Evolutionary conservation across 1,140 invertebrate species (phyloP), one percentile per base, ranked within the genome.

Genomic region (Streblospio benedicti): DNA sequence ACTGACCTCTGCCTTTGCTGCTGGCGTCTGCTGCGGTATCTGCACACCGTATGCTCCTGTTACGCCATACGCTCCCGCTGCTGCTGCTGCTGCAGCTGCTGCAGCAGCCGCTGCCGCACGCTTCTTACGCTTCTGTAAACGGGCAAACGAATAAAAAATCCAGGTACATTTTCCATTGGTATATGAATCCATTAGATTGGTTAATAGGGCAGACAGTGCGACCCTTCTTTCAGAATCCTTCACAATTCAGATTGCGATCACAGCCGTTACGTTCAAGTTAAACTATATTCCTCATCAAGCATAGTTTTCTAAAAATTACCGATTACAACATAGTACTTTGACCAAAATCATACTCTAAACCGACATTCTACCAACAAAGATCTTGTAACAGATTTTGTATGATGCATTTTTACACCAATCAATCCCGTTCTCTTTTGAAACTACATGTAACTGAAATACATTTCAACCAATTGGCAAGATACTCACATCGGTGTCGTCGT

Each of bases 1-100:
- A n/a, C n/a, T n/a, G n/a, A n/a, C n/a, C 9, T 52, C 27, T n/a
- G 52, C 55, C n/a, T 28, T 57, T 47, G 45, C 45, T 28, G 45
- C 6, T 47, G 25, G 23, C n/a, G 23, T 47, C 45, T 47, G 25
- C 12, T 47, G 23, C 45, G 25, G 45, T 47, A 27, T 47, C 45
- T 28, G 30, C 16, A 4, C n/a, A n/a, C n/a, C 9, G 23, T 47
- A 28, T 6, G 9, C 16, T 28, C 45, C 45, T n/a, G 2, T 14
- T 6, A 28, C n/a, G 9, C n/a, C 45, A 4, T 47, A n/a, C 45
- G 45, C 45, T 47, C 23, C 16, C 30, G 45, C 45, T 47, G 45
- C 45, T 47, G 45, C 45, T 47, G 45, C 30, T 47, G 45, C 45
- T 47, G 45, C 9, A 47, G 45, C 23, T 47, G 30, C 23, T 28